Evolutionary conservation across 2,888 invertebrate genomes (phyloP).

Genomic region (Phalera bucephala): DNA sequence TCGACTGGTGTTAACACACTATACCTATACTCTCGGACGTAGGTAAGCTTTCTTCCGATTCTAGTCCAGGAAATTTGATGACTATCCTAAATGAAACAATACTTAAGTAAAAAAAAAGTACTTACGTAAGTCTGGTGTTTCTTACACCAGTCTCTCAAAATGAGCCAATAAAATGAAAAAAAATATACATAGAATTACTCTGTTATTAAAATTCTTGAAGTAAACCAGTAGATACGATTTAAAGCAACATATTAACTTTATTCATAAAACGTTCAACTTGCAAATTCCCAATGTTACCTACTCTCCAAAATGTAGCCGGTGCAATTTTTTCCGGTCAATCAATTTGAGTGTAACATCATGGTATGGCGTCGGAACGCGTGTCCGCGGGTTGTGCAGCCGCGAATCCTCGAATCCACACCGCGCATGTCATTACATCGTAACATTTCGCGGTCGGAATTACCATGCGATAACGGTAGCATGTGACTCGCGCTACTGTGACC

Average conservation of each 20-base stretch:
- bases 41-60: no score
- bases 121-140: no score
- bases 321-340: slow-evolving; percentile 31
- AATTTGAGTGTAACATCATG: slow-evolving; percentile 27
- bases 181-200: no score
- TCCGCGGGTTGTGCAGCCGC: slow-evolving; percentile 29
- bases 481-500: slow-evolving; percentile 31
- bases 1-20: not conserved
- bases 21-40: no score
- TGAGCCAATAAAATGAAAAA: no score
- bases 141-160: no score
- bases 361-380: slow-evolving; percentile 32
- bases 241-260: slow-evolving; percentile 5
- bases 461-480: slow-evolving; percentile 68
- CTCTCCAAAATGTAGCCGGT: slow-evolving; percentile 16
- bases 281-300: slow-evolving; percentile 12
- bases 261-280: slow-evolving; percentile 16
- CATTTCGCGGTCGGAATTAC: slow-evolving; percentile 68
- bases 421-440: slow-evolving; percentile 62
- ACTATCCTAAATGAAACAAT: no score
- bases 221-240: no score
- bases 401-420: slow-evolving; percentile 43
- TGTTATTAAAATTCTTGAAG: no score
- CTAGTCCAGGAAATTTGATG: no score
- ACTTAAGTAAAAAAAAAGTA: no score